Conservation (phyloP, 2,888 invertebrate species). For the Tanypteryx hageni region DNA sequence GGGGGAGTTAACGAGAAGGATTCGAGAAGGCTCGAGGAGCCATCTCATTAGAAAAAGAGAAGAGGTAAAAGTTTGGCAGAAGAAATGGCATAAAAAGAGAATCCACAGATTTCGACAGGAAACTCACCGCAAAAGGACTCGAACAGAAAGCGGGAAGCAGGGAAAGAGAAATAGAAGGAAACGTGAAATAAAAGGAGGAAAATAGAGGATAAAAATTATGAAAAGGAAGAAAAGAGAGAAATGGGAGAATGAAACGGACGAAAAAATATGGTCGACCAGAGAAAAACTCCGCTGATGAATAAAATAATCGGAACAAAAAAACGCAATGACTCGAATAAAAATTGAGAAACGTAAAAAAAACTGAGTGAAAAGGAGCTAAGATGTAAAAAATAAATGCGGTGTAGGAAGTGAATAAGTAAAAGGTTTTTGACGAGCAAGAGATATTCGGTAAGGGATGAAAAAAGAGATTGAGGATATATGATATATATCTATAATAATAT, state of each 20-base stretch:
- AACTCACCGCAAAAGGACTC: neutral
- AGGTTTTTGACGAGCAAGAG: too few relatives aligned
- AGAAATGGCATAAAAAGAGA: neutral
- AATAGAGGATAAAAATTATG: neutral
- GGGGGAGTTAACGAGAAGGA: neutral
- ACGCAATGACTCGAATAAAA: too few relatives aligned
- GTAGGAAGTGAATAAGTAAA: too few relatives aligned
- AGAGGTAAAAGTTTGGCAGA: neutral
- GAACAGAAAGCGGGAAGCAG: neutral
- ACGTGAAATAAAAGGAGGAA: neutral
- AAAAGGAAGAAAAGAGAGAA: neutral
- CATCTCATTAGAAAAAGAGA: neutral
- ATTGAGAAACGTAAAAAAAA: too few relatives aligned
- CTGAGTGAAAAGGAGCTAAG: too few relatives aligned
- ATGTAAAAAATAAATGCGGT: too few relatives aligned
- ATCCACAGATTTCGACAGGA: neutral
- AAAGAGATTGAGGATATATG: too few relatives aligned
- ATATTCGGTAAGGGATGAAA: too few relatives aligned
- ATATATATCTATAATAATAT: too few relatives aligned
- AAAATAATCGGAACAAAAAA: too few relatives aligned
- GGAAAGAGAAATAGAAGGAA: neutral
- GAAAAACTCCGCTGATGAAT: too few relatives aligned
- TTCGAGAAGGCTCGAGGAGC: neutral
- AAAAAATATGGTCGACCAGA: neutral
- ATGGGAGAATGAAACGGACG: neutral